Evolutionary conservation across 2,888 invertebrate species (phyloP).

Genomic region (Meliscaeva auricollis): DNA sequence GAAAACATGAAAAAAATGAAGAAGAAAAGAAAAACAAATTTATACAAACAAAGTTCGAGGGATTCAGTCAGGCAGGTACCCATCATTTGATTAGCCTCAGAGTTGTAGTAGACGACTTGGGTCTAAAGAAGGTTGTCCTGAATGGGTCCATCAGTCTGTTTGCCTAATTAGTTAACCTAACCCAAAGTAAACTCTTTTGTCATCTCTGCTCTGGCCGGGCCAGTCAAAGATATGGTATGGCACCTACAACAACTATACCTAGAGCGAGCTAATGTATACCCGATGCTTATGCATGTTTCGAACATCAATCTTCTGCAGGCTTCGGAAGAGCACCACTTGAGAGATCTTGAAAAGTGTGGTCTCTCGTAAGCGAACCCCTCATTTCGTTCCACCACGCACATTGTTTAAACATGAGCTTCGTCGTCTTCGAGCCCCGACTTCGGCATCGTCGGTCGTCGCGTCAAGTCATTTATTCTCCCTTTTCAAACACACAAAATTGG

Average conservation of each 20-base stretch:
- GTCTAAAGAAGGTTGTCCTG: constrained; percentile 32
- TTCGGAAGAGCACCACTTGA: constrained; percentile 71
- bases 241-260: neutral
- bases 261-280: constrained; percentile 34
- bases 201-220: constrained; percentile 50
- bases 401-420: constrained; percentile 49
- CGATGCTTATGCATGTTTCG: constrained; percentile 59
- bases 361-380: too few species aligned
- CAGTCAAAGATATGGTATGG: constrained; percentile 41
- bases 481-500: neutral
- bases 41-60: constrained; percentile 54
- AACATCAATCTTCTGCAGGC: constrained; percentile 71
- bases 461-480: constrained; percentile 10
- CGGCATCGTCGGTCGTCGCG: neutral
- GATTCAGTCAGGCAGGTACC: constrained; percentile 36
- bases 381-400: constrained; percentile 21
- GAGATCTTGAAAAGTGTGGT: constrained; percentile 30
- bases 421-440: neutral
- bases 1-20: constrained; percentile 17
- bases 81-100: constrained; percentile 60
- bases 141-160: constrained; percentile 46
- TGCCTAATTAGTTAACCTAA: constrained; percentile 74
- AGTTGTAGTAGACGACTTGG: neutral
- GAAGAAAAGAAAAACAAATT: constrained; percentile 23
- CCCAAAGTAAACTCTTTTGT: constrained; percentile 73